A percentile compares a stretch with the other conserved stretches of the same genome.
phyloP scores from a whole-genome alignment of 2,113 vertebrate genomes.

The Onychostruthus taczanowskii region DNA sequence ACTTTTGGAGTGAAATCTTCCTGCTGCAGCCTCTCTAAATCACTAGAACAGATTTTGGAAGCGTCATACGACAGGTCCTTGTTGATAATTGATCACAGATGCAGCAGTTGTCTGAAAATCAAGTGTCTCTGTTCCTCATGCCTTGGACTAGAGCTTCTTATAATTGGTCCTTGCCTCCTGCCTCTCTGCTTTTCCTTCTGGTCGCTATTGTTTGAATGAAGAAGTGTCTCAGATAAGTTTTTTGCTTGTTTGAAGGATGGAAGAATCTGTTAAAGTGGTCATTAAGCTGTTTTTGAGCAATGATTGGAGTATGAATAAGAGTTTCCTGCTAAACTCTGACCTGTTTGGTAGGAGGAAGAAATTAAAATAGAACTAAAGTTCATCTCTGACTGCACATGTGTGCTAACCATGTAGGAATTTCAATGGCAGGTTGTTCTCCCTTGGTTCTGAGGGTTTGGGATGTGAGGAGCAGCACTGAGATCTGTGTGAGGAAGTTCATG shows the following conservation, averaged over 20 bases:
- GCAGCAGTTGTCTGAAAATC: conserved; percentile 41
- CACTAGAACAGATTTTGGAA: conserved; percentile 43
- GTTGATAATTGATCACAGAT: conserved; percentile 55
- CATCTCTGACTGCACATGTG: neutral
- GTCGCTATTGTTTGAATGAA: conserved; percentile 22
- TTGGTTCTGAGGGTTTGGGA: neutral
- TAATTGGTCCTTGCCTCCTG: neutral
- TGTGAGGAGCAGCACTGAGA: neutral
- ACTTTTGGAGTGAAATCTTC: conserved; percentile 34
- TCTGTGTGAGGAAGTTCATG: neutral
- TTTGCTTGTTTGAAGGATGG: neutral
- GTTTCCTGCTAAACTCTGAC: neutral
- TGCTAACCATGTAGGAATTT: neutral
- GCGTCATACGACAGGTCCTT: neutral
- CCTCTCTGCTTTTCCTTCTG: conserved; percentile 31
- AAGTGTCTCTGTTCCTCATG: neutral
- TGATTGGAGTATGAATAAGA: neutral
- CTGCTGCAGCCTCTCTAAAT: conserved; percentile 23
- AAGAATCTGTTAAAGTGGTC: neutral
- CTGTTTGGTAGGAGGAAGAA: neutral
- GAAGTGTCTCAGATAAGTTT: conserved; percentile 54
- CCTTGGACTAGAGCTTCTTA: neutral
- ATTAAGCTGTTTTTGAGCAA: neutral
- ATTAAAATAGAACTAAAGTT: neutral
- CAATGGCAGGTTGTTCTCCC: neutral